Base-by-base conservation (phyloP, 2,888 invertebrate genomes). In the Sminthurides aquaticus region DNA sequence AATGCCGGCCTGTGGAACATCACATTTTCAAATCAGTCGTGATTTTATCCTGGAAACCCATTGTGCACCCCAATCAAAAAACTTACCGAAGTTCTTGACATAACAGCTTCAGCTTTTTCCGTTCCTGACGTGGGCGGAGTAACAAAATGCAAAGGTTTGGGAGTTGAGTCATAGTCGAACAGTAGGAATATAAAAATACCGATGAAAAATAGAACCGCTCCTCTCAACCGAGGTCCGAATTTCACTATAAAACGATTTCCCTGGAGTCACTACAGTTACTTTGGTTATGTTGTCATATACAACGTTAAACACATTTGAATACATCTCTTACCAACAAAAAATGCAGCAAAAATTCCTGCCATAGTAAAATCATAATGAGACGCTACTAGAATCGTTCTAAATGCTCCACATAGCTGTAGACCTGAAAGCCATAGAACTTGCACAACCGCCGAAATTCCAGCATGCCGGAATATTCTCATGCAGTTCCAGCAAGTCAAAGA, bases 311-410 rank as follows among this genome's bases (percentile, higher is more conserved):
- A 18, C 2, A 43, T 8, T 3, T 3, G 48, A 52, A 48, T 25
- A 27, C 26, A 43, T 63, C 15, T 49, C 61, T 49, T 62, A 68
- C 68, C 64, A 52, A 66, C 62, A 57, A 70, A 72, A 34, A 72
- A 67, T 18, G 69, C 72, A 8, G 71, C 59, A 27, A 70, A 61
- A 27, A 71, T 68, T 52, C 69, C 69, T 20, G 71, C 70, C 11
- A 72, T 43, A 2, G 70, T 70, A 48, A 65, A 71, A 54, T 72
- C 71, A 57, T 72, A 71, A 25, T 72, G 71, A 24, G 65, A 58
- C 3, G 67, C 57, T 3, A 71, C 62, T 48, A 72, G 65, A 5
- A 67, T 64, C 1, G 72, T 70, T 55, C 69, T 57, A 52, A 72
- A 71, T 2, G 72, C 67, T n/a, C 72, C 72, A 43, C 66, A 65